Base-by-base conservation (phyloP, 2,113 vertebrate species). In the Phasianus colchicus region DNA sequence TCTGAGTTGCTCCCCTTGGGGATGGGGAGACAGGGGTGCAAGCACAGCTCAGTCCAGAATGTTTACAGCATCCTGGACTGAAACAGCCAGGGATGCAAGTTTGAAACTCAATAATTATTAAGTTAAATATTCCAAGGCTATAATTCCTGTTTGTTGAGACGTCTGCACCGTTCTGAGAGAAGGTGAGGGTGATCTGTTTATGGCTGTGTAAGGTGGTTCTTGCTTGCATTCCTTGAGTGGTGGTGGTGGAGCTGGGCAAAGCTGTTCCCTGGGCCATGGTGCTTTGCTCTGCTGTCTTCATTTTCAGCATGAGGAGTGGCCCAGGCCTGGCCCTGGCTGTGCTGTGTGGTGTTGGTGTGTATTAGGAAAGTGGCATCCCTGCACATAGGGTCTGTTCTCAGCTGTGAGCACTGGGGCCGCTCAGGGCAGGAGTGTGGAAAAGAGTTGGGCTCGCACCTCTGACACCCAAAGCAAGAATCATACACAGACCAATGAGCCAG, bases 391-490 rank as follows among this genome's bases (percentile, higher is more conserved):
- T 50, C 29, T 55, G 54, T 55, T 29, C 54, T 29, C 54, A 55
- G 54, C 29, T 17, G 54, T 29, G 54, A 30, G 29, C 29, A 30
- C 18, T 55, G 54, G 29, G 54, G 54, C 16, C 10, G 3, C 47
- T 48, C 54, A 55, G 54, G 30, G 30, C 54, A 48, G 11, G 10
- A 5, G 47, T 48, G 47, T 48, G 21, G 47, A 48, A 48, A 48
- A 48, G 47, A 22, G 47, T 48, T 21, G 10, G 47, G 47, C 47
- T 48, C 3, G 11, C 47, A 96, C 95, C 84, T 97, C 96, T 97
- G 42, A 15, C 89, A 92, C 86, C 92, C 92, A 63, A 97, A 96
- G 90, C 77, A 55, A 96, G 92, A 95, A 94, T 93, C 80, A 94
- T 94, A 91, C 86, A 86, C 85, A 96, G 93, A 96, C 90, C 91